Conservation (phyloP, 2,797 vertebrate genomes). For the Hippoglossus hippoglossus region DNA sequence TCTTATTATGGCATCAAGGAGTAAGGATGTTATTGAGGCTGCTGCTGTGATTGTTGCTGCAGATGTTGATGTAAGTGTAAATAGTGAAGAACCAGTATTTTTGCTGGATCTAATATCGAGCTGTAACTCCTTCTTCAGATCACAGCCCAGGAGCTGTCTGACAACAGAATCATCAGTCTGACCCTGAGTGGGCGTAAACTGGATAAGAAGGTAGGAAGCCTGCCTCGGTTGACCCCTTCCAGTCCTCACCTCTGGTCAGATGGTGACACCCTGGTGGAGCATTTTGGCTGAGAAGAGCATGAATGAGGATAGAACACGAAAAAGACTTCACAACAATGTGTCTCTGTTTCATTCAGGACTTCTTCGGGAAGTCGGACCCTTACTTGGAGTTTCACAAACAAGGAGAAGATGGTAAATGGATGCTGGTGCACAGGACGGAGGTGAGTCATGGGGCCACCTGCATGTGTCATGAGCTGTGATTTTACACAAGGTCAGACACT, state of each 20-base stretch:
- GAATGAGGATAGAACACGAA: no score
- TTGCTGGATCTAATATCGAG: neutral
- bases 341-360: constrained; percentile 85
- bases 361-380: constrained; percentile 98
- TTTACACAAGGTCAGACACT: constrained; percentile 10
- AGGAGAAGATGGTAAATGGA: constrained; percentile 95
- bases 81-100: constrained; percentile 28
- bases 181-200: constrained; percentile 95
- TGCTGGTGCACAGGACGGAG: constrained; percentile 95
- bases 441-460: constrained; percentile 56
- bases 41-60: constrained; percentile 5
- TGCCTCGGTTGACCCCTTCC: constrained; percentile 7
- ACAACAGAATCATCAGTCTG: constrained; percentile 97
- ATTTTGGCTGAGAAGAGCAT: neutral
- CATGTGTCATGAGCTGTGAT: constrained; percentile 9
- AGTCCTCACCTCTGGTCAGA: neutral
- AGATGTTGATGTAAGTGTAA: constrained; percentile 11
- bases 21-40: neutral
- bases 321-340: neutral
- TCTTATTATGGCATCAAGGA: neutral
- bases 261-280: neutral
- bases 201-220: constrained; percentile 94
- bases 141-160: constrained; percentile 96
- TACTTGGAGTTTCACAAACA: constrained; percentile 98
- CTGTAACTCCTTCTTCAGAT: constrained; percentile 83